Conservation (phyloP, 2,888 invertebrate genomes). For the Dryadula phaetusa region DNA sequence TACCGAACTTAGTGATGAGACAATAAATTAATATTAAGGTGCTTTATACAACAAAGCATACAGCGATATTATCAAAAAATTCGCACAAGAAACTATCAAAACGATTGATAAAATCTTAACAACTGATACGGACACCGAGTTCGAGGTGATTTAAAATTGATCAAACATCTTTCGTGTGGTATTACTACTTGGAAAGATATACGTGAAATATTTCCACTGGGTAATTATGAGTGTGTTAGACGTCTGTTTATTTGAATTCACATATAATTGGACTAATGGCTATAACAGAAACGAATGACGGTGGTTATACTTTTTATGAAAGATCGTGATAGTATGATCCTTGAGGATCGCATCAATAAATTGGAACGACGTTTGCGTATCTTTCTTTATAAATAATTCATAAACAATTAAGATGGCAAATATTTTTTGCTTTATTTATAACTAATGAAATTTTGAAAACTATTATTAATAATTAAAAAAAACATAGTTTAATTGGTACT, state of each 20-base stretch:
- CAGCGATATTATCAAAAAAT: conserved; percentile 26
- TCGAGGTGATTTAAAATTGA: conserved; percentile 29
- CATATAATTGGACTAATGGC: conserved; percentile 33
- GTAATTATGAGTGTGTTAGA: conserved; percentile 28
- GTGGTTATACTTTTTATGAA: conserved; percentile 32
- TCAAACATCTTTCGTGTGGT: conserved; percentile 26
- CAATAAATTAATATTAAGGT: conserved; percentile 25
- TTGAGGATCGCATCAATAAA: conserved; percentile 28
- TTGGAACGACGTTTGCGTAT: conserved; percentile 10
- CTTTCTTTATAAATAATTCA: conserved; percentile 9
- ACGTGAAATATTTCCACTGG: conserved; percentile 18
- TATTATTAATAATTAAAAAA: too few relatives aligned
- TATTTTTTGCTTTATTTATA: neutral
- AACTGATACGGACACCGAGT: conserved; percentile 33
- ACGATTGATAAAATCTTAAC: conserved; percentile 33
- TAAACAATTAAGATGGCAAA: conserved; percentile 7
- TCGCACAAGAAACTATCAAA: conserved; percentile 33
- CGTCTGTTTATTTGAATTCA: conserved; percentile 28
- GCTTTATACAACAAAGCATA: conserved; percentile 24
- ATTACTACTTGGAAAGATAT: conserved; percentile 28
- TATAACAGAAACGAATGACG: conserved; percentile 24
- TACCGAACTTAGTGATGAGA: neutral
- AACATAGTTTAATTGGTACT: too few relatives aligned
- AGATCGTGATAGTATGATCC: neutral
- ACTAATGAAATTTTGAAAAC: too few relatives aligned